Conservation (phyloP, 2,888 invertebrate genomes). For the Tethea ocularis region DNA sequence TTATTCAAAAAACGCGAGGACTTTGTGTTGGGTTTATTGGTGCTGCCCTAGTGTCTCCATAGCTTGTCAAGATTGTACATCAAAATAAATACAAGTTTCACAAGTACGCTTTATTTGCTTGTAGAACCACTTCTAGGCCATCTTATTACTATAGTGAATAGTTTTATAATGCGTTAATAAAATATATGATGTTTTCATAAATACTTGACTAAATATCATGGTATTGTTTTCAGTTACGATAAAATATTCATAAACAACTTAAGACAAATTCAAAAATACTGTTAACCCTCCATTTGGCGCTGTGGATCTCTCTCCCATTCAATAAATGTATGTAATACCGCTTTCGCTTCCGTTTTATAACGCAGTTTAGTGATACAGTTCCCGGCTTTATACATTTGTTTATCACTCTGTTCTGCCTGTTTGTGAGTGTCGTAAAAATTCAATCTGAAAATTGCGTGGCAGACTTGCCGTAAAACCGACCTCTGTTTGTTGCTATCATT, state of each 20-base stretch:
- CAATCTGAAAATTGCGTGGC: slow-evolving; percentile 74
- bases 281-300: slow-evolving; percentile 11
- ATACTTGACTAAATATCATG: too few relatives aligned
- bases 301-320: slow-evolving; percentile 31
- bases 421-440: slow-evolving; percentile 71
- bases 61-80: too few relatives aligned
- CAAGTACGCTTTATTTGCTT: too few relatives aligned
- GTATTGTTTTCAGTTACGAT: too few relatives aligned
- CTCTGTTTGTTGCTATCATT: slow-evolving; percentile 8
- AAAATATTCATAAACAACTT: neutral
- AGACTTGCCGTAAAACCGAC: slow-evolving; percentile 47
- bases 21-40: too few relatives aligned
- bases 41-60: too few relatives aligned
- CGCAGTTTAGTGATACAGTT: slow-evolving; percentile 43
- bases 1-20: too few relatives aligned
- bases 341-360: slow-evolving; percentile 40
- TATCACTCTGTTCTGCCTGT: slow-evolving; percentile 65
- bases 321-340: slow-evolving; percentile 42
- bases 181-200: too few relatives aligned
- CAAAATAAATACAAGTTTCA: too few relatives aligned
- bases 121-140: too few relatives aligned
- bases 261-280: neutral
- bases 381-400: slow-evolving; percentile 61
- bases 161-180: too few relatives aligned
- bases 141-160: too few relatives aligned